Conservation (phyloP, 2,113 vertebrate species). For the Pseudorectes ferrugineus region DNA sequence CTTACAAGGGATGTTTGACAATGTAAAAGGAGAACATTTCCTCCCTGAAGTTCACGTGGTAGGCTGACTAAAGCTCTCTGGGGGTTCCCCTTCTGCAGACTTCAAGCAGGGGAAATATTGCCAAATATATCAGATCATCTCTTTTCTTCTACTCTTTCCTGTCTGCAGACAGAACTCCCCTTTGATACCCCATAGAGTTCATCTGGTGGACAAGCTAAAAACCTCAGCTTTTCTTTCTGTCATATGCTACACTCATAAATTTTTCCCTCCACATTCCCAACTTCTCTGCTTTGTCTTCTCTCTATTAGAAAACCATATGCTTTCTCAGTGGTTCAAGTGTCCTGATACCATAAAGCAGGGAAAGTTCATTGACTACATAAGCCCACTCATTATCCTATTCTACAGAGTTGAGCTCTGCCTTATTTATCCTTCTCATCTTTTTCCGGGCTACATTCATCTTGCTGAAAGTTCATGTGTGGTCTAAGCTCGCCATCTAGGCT, state of each 20-base stretch:
- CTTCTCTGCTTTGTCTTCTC: neutral
- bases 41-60: conserved; percentile 21
- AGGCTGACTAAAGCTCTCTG: conserved; percentile 17
- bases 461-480: conserved; percentile 43
- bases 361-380: neutral
- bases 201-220: neutral
- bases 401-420: neutral
- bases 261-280: neutral
- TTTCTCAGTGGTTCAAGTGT: neutral
- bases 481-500: conserved; percentile 60
- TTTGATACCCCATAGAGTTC: neutral
- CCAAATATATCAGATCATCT: conserved; percentile 13
- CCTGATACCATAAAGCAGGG: neutral
- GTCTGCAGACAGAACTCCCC: conserved; percentile 1
- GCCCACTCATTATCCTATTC: neutral
- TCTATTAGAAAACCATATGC: neutral
- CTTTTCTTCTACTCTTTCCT: conserved; percentile 15
- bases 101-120: conserved; percentile 7
- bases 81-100: conserved; percentile 37
- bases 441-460: conserved; percentile 13
- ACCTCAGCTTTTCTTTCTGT: neutral
- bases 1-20: neutral
- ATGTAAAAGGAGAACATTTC: conserved; percentile 35
- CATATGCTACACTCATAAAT: neutral
- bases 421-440: conserved; percentile 5